These are phyloP conservation scores for Coecobrya sp. DNA, from an alignment of 2,888 invertebrate species.

Conservation along the genomic window DNA sequence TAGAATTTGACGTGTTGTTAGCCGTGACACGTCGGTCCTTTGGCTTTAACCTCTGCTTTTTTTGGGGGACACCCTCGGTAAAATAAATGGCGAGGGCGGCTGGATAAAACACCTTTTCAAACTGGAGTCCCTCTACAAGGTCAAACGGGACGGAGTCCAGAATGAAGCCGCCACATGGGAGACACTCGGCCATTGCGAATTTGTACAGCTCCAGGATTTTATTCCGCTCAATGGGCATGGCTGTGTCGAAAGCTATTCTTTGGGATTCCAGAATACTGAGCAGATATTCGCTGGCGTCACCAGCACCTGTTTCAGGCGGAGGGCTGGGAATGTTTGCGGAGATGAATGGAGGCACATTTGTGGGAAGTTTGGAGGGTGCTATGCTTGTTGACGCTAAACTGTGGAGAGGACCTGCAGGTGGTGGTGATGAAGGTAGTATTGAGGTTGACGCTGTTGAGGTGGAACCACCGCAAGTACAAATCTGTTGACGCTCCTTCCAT, in stretches of 20 bases:
- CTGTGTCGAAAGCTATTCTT: constrained; percentile 66
- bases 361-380: constrained; percentile 63
- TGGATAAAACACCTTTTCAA: constrained; percentile 82
- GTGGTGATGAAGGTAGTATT: background rate
- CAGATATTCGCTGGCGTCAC: background rate
- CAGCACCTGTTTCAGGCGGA: background rate
- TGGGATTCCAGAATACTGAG: constrained; percentile 55
- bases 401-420: constrained; percentile 12
- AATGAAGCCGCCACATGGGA: constrained; percentile 82
- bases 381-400: constrained; percentile 61
- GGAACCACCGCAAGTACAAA: constrained; percentile 33
- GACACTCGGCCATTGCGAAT: constrained; percentile 83
- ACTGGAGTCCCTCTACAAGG: constrained; percentile 75
- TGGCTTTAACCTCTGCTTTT: background rate
- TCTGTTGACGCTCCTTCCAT: constrained; percentile 76
- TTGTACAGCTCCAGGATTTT: constrained; percentile 83
- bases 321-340: constrained; percentile 51
- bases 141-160: constrained; percentile 81
- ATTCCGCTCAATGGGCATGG: constrained; percentile 61
- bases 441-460: background rate
- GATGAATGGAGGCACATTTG: constrained; percentile 51
- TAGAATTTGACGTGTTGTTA: background rate
- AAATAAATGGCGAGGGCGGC: constrained; percentile 81
- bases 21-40: constrained; percentile 39
- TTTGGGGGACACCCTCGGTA: constrained; percentile 74